Conservation (phyloP, 2,113 vertebrate species). For the Empidonax alnorum region DNA sequence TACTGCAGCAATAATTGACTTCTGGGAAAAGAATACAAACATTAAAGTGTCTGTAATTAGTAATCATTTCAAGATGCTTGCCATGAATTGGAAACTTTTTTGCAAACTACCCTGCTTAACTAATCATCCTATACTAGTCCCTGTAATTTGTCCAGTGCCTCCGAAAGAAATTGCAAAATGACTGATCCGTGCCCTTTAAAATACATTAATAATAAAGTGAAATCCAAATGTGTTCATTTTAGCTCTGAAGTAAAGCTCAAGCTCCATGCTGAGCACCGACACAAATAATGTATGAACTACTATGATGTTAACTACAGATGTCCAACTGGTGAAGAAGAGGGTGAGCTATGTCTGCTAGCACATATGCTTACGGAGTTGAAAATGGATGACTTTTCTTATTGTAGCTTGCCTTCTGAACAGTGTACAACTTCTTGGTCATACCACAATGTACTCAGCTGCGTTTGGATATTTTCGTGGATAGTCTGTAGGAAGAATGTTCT, state of each 20-base stretch:
- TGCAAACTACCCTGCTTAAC: constrained; percentile 56
- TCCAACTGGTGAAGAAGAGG: not conserved
- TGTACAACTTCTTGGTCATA: not conserved
- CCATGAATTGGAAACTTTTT: constrained; percentile 31
- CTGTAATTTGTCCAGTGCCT: not conserved
- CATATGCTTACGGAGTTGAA: not conserved
- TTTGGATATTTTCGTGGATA: not conserved
- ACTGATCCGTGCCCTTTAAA: constrained; percentile 1
- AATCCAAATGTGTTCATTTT: constrained; percentile 12
- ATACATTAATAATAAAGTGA: not conserved
- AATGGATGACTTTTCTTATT: not conserved
- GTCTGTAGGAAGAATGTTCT: not conserved
- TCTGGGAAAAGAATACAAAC: constrained; percentile 10
- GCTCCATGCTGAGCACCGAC: not conserved
- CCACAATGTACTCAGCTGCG: not conserved
- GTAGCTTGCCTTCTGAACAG: not conserved
- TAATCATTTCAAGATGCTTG: constrained; percentile 67
- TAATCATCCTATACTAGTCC: not conserved
- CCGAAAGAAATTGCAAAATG: not conserved
- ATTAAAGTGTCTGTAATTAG: constrained; percentile 50
- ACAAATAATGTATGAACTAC: not conserved
- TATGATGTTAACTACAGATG: not conserved
- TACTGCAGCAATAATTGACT: constrained; percentile 39
- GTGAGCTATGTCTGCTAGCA: not conserved
- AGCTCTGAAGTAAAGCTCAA: not conserved